Evolutionary conservation across 1,140 invertebrate genomes (phyloP).

Genomic region (Ceratina australensis): DNA sequence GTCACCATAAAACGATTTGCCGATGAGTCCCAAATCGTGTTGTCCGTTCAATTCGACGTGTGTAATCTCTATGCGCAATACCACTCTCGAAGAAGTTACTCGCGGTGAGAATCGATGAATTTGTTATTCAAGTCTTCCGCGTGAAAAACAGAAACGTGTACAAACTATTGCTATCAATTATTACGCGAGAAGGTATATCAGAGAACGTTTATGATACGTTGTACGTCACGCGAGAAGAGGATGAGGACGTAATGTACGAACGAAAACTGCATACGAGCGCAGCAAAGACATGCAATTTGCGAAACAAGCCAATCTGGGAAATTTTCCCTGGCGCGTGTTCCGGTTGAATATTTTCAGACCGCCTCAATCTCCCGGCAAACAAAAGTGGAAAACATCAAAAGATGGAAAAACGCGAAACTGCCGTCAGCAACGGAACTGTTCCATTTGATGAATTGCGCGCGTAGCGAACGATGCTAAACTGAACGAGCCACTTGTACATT

Average conservation of each 20-base stretch:
- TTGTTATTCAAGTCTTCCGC: too few species aligned
- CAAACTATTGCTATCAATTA: conserved; percentile 7
- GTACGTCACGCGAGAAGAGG: too few species aligned
- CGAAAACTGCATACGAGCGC: too few species aligned
- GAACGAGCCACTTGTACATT: not conserved
- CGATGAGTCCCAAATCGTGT: not conserved
- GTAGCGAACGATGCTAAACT: conserved; percentile 7
- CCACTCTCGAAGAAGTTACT: too few species aligned
- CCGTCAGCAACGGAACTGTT: conserved; percentile 13
- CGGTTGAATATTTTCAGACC: conserved; percentile 25
- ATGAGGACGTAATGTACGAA: not conserved
- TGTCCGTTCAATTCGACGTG: not conserved
- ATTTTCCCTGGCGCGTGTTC: not conserved
- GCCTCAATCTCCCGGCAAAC: conserved; percentile 26
- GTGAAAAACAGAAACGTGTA: not conserved
- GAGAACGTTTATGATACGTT: not conserved
- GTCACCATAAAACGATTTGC: conserved; percentile 6
- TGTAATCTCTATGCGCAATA: too few species aligned
- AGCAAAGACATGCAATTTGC: conserved; percentile 3
- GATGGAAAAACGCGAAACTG: conserved; percentile 16
- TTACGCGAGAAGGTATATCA: not conserved
- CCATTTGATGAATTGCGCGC: conserved; percentile 23
- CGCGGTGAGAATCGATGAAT: too few species aligned
- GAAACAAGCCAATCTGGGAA: conserved; percentile 1
- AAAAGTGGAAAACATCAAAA: conserved; percentile 41